A percentile compares a stretch with the other conserved stretches of the same genome.
Conservation (phyloP, 1,140 invertebrate species). For the Muscidifurax raptorellus region DNA sequence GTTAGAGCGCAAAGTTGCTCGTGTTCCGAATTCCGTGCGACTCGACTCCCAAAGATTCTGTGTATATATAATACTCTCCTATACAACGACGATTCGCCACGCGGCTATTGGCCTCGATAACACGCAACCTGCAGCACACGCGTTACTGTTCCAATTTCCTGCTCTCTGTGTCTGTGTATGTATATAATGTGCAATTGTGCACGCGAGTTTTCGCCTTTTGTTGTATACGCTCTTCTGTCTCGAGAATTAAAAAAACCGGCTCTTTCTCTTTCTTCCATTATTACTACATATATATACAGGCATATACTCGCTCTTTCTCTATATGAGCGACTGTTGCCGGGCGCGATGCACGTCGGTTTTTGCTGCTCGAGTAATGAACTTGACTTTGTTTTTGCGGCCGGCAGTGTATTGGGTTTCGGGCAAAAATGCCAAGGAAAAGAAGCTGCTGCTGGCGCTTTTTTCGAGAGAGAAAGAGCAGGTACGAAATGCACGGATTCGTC, state of each 20-base stretch:
- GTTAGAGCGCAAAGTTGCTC: slow-evolving; percentile 32
- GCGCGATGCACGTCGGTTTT: background rate
- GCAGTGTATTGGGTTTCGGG: slow-evolving; percentile 1
- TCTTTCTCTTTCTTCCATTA: background rate
- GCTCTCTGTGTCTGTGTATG: too few species aligned
- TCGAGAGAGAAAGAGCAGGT: background rate
- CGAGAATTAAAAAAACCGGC: background rate
- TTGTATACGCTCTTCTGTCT: background rate
- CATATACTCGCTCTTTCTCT: background rate
- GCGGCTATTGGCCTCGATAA: background rate
- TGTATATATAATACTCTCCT: background rate
- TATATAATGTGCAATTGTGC: too few species aligned
- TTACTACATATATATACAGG: too few species aligned
- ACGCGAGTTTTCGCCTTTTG: background rate
- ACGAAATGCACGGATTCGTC: background rate
- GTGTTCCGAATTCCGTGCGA: slow-evolving; percentile 29
- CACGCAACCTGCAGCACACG: background rate
- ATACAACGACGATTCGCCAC: background rate
- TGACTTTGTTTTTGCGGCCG: slow-evolving; percentile 25
- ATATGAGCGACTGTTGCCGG: background rate
- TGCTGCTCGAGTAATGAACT: slow-evolving; percentile 25
- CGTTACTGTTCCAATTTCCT: background rate
- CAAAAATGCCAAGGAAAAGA: slow-evolving; percentile 9
- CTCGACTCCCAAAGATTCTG: background rate
- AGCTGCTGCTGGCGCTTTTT: background rate